Evolutionary conservation across 2,888 invertebrate species (phyloP).

Genomic region (Apantesis nais): DNA sequence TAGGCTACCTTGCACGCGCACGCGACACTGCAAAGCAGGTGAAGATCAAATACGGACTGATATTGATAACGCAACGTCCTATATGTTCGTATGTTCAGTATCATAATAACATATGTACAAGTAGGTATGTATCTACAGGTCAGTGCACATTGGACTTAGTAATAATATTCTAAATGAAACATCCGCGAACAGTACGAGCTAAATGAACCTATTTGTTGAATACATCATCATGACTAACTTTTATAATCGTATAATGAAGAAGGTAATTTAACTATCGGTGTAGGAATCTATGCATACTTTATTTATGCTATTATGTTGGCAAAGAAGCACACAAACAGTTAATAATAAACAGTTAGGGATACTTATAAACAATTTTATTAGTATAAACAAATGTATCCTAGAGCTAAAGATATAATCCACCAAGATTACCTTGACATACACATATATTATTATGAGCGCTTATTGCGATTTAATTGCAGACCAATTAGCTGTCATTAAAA

Average conservation of each 20-base stretch:
- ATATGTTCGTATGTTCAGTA: slow-evolving; percentile 27
- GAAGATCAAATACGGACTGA: slow-evolving; percentile 50
- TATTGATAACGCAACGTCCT: slow-evolving; percentile 49
- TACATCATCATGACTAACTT: background rate
- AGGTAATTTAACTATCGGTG: background rate
- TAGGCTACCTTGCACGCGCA: slow-evolving; percentile 16
- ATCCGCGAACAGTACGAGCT: slow-evolving; percentile 27
- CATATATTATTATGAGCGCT: too few relatives aligned
- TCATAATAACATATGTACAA: slow-evolving; percentile 37
- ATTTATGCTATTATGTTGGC: background rate
- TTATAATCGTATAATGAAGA: background rate
- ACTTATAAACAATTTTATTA: background rate
- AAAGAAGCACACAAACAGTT: background rate
- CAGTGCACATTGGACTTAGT: slow-evolving; percentile 47
- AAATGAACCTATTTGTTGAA: background rate
- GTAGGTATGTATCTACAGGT: slow-evolving; percentile 19
- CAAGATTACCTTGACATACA: too few relatives aligned
- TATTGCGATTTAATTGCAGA: too few relatives aligned
- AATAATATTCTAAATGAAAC: slow-evolving; percentile 40
- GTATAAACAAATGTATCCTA: too few relatives aligned
- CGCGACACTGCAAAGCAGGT: slow-evolving; percentile 42
- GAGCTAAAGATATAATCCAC: too few relatives aligned
- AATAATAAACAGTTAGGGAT: background rate
- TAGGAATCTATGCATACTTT: background rate
- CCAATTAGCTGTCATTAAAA: too few relatives aligned